Base-by-base conservation (phyloP, 2,797 vertebrate genomes). In the Diglossa cyanea region DNA sequence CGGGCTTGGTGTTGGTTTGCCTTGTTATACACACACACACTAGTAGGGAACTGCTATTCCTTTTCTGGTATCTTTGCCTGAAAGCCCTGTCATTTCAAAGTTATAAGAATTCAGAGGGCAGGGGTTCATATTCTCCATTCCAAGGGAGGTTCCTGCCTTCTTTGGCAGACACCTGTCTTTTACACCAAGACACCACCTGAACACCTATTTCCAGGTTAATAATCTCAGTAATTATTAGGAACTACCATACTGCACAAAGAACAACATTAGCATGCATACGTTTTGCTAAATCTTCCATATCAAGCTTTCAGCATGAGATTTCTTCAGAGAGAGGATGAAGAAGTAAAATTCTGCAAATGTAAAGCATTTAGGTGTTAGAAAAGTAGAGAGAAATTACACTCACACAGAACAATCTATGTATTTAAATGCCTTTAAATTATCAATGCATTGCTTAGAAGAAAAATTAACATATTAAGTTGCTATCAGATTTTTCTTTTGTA, bases 231-330 rank as follows among this genome's bases (percentile, higher is more conserved):
- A 55, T 40, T 53, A 45, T 67, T 66, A 76, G 31, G 10, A 93
- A 30, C 7, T 55, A 55, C 37, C 67, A 86, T 7, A 68, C 26
- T 74, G 48, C 65, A 74, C 24, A 84, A 48, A n/a, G 33, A 66
- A 66, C 62, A 67, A 37, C 14, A 70, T 10, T 1, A 55, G 28
- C 33, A 31, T 8, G 17, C 74, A 44, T 17, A 16, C 2, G 20
- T 88, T 87, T 70, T 73, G 55, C 48, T 80, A 80, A 86, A 91
- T 83, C 85, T 88, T 91, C 42, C 39, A 35, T 24, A 53, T 39
- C 21, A 50, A 79, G 30, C 26, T 79, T 86, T 63, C 84, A 79
- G 26, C 45, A 61, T 25, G 42, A 88, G 40, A 48, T 11, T 73
- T 87, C 75, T 85, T 90, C 85, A 75, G 19, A 50, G 18, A 62